phyloP scores from a whole-genome alignment of 2,888 invertebrate species.

The Isoperla grammatica region DNA sequence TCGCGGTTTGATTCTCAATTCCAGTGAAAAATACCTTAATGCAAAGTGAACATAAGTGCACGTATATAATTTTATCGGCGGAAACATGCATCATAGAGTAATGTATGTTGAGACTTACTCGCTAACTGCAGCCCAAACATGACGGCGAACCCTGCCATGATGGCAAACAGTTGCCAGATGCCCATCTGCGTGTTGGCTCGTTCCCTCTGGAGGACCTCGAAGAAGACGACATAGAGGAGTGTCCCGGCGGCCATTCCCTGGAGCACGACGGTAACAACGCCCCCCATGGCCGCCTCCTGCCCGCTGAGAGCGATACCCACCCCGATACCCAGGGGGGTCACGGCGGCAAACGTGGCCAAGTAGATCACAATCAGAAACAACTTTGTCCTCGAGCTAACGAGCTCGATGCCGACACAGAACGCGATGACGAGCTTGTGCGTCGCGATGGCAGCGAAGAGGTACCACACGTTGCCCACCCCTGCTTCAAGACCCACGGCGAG shows the following conservation, averaged over 20 bases:
- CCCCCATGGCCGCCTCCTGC: constrained; percentile 39
- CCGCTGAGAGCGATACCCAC: constrained; percentile 53
- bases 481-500: constrained; percentile 73
- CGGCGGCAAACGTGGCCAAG: constrained; percentile 57
- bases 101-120: constrained; percentile 26
- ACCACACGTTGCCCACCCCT: constrained; percentile 57
- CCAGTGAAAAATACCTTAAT: too few relatives aligned
- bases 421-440: constrained; percentile 62
- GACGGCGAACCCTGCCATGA: constrained; percentile 51
- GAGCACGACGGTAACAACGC: constrained; percentile 47
- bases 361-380: constrained; percentile 48
- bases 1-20: too few relatives aligned
- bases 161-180: constrained; percentile 51
- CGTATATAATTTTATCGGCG: too few relatives aligned
- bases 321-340: constrained; percentile 62
- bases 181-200: constrained; percentile 53
- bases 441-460: constrained; percentile 58
- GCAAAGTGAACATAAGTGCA: too few relatives aligned
- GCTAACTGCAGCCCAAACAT: constrained; percentile 49
- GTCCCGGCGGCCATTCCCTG: constrained; percentile 76
- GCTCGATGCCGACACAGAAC: constrained; percentile 60
- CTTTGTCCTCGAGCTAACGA: constrained; percentile 51
- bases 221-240: constrained; percentile 72
- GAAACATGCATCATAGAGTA: too few relatives aligned
- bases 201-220: constrained; percentile 73